A percentile compares a stretch with the other conserved stretches of the same genome.
phyloP scores from a whole-genome alignment of 2,888 invertebrate species.

The Pteria penguin region DNA sequence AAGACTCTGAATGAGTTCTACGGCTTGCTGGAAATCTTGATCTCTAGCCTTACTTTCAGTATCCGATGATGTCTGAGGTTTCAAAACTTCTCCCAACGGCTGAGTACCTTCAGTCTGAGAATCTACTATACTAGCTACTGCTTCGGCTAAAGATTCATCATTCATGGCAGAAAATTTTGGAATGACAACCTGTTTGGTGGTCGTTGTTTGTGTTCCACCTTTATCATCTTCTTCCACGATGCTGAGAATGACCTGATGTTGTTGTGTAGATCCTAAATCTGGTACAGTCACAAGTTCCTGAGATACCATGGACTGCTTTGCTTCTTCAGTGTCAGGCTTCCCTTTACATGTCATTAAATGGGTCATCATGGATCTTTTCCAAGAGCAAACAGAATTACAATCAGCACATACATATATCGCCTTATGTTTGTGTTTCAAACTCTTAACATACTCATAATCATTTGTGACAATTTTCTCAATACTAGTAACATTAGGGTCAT shows the following conservation, averaged over 20 bases:
- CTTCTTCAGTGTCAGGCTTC: not conserved
- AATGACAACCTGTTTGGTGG: not conserved
- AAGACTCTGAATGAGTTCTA: not conserved
- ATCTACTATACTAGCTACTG: not conserved
- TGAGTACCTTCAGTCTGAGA: not conserved
- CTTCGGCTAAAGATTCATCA: not conserved
- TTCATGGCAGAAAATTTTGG: not conserved
- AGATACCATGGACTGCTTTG: not conserved
- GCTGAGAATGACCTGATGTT: not conserved
- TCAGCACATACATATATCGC: constrained; percentile 7
- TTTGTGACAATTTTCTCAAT: constrained; percentile 19
- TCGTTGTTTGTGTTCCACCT: constrained; percentile 5
- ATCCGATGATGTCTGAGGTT: not conserved
- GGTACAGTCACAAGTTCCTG: not conserved
- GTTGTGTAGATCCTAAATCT: not conserved
- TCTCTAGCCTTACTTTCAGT: not conserved
- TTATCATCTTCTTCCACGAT: constrained; percentile 11
- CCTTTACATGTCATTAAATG: constrained; percentile 17
- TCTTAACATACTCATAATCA: constrained; percentile 19
- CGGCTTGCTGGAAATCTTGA: not conserved
- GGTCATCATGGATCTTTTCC: constrained; percentile 27
- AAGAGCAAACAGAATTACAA: constrained; percentile 10
- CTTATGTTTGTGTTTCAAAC: constrained; percentile 11
- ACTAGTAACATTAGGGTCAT: not conserved
- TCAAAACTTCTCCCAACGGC: not conserved